Evolutionary conservation across 2,113 vertebrate genomes (phyloP), one percentile per base, ranked within the genome.

Genomic region (Vanacampus margaritifer): DNA sequence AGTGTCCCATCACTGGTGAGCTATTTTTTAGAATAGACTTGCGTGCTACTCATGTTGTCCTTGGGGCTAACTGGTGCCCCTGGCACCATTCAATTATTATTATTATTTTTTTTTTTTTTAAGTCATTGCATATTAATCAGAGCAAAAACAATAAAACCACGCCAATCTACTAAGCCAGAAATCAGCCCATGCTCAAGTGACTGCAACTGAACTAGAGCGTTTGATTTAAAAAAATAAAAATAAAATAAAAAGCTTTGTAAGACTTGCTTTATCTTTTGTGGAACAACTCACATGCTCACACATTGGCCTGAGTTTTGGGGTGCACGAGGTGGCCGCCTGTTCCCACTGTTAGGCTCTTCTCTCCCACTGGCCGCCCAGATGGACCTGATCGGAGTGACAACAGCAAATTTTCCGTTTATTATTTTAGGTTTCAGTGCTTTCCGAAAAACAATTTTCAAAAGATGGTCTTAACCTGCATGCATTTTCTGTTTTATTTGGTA

Each of bases 341-440:
- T 64, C 78, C 75, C 84, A 51, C 82, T 66, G 78, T 77, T 67
- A 65, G 73, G 48, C 67, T 65, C 76, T 72, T 58, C 10, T 56
- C 76, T 84, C 82, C 80, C 68, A 80, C 84, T 65, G 36, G 81
- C 67, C 50, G 24, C 73, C 86, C 88, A 88, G 86, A 86, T 89
- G 86, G 86, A 72, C 68, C 35, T 2, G 28, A 71, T 68, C 72
- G 59, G 69, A 68, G 69, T 8, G 54, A 53, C 72, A n/a, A 62
- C 16, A 14, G 50, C 11, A 11, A n/a, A 7, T n/a, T 59, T 36
- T 36, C 57, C 19, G 14, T n/a, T 13, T 9, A 12, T 36, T 13
- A 8, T 13, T n/a, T 23, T 36, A 36, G 32, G 32, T n/a, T 10
- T 35, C 9, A 10, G 7, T 37, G 57, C 32, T 1, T 59, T 59